Percentiles rank a stretch among this genome's conserved stretches.
Evolutionary conservation across 2,797 vertebrate genomes (phyloP).

Genomic region (Anabas testudineus): DNA sequence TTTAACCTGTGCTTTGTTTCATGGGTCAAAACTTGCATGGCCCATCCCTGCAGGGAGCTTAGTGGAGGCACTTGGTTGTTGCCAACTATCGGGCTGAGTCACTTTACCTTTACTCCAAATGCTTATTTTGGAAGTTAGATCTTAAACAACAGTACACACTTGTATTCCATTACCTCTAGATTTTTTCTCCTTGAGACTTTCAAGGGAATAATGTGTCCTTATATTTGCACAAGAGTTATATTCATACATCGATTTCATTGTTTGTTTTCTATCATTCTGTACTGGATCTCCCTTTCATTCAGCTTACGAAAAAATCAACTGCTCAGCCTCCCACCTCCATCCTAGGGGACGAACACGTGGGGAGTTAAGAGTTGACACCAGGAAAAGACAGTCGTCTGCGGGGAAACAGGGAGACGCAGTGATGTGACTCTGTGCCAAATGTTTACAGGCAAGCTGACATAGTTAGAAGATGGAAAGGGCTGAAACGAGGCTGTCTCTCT

Average conservation of each 20-base stretch:
- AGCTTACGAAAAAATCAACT: constrained; percentile 2
- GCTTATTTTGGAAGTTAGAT: constrained; percentile 1
- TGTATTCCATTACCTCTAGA: background rate
- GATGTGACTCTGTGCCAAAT: constrained; percentile 78
- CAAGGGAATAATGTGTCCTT: background rate
- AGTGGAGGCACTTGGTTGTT: background rate
- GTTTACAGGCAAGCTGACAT: constrained; percentile 82
- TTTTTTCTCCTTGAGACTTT: background rate
- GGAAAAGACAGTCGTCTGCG: constrained; percentile 60
- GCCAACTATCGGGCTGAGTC: constrained; percentile 40
- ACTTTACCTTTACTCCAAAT: constrained; percentile 7
- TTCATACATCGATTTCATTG: constrained; percentile 1
- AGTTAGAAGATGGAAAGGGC: constrained; percentile 76
- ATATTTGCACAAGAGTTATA: background rate
- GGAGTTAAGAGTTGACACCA: constrained; percentile 57
- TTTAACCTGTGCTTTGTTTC: constrained; percentile 43
- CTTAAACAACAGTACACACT: background rate
- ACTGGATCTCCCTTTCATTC: background rate
- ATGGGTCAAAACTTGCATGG: constrained; percentile 7
- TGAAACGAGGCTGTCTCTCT: constrained; percentile 75
- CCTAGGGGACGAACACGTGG: constrained; percentile 36
- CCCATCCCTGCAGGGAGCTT: constrained; percentile 4
- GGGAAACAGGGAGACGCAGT: constrained; percentile 59
- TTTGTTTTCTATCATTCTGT: background rate
- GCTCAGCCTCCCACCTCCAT: constrained; percentile 44